Percentiles rank a stretch among this genome's conserved stretches.
phyloP scores from a whole-genome alignment of 2,888 invertebrate species.

The Leptopterna dolabrata region DNA sequence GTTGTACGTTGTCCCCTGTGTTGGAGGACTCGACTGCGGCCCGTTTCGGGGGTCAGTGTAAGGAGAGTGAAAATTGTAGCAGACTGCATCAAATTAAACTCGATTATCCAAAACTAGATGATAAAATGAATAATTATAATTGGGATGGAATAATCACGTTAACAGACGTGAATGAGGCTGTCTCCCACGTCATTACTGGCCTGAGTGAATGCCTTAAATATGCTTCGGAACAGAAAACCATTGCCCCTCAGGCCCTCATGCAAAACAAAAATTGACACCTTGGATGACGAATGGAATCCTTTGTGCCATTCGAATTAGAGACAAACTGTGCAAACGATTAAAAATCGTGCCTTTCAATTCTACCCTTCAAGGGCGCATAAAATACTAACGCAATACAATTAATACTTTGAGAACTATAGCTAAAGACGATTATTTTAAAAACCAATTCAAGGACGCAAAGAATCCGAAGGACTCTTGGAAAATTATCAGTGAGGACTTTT shows the following conservation, averaged over 20 bases:
- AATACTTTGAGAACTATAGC: not conserved
- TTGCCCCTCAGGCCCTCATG: not conserved
- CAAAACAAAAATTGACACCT: conserved; percentile 9
- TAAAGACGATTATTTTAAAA: not conserved
- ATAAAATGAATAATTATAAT: not conserved
- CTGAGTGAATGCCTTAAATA: not conserved
- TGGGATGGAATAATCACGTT: not conserved
- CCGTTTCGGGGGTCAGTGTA: no score
- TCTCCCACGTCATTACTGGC: not conserved
- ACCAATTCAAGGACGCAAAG: not conserved
- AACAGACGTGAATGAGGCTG: not conserved
- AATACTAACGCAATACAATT: not conserved
- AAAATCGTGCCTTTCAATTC: not conserved
- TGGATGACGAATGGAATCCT: not conserved
- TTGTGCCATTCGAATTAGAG: not conserved
- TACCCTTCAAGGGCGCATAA: not conserved
- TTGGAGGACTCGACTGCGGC: no score
- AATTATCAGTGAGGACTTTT: not conserved
- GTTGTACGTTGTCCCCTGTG: no score
- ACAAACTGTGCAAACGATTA: conserved; percentile 10
- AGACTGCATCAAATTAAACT: not conserved
- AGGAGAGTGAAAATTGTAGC: no score
- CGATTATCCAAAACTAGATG: not conserved
- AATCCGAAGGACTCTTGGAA: not conserved
- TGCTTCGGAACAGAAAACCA: not conserved